phyloP scores from a whole-genome alignment of 1,140 invertebrate species.

The Drosophila malerkotliana region DNA sequence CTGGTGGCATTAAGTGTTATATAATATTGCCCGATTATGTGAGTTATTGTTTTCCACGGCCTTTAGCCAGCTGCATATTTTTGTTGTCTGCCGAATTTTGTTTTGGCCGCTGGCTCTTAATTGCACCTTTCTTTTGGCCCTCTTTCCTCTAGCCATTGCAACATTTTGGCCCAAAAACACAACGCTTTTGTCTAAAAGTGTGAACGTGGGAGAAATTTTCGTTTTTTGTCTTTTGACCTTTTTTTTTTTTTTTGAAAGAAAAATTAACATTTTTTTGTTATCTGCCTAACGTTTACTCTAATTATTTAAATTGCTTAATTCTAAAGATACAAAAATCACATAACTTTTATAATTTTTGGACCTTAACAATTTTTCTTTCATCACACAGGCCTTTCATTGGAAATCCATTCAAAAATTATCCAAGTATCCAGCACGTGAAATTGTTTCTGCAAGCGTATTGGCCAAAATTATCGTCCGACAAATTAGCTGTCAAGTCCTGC shows the following conservation, averaged over 20 bases:
- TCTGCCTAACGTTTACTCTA: too few species aligned
- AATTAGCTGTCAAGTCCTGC: neutral
- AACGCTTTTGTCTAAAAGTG: conserved; percentile 18
- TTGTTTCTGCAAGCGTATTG: neutral
- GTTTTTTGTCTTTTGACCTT: neutral
- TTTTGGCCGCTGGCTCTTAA: conserved; percentile 2
- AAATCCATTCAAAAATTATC: too few species aligned
- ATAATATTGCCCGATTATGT: conserved; percentile 38
- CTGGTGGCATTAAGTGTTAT: conserved; percentile 17
- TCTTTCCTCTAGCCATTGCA: conserved; percentile 14
- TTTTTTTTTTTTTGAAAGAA: neutral
- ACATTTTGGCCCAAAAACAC: conserved; percentile 19
- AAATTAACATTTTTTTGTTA: neutral
- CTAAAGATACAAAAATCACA: too few species aligned
- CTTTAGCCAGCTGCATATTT: conserved; percentile 1
- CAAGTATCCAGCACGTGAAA: conserved; percentile 5
- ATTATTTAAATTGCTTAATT: too few species aligned
- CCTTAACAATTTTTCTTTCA: too few species aligned
- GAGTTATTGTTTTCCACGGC: conserved; percentile 15
- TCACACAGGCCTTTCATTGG: too few species aligned
- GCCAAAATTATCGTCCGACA: neutral
- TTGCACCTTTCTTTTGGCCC: conserved; percentile 20
- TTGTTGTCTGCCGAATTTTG: neutral
- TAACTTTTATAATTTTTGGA: too few species aligned
- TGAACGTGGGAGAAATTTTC: conserved; percentile 17